Evolutionary conservation across 2,888 invertebrate genomes (phyloP), one percentile per base, ranked within the genome.

Genomic region (Harpalus rubripes): DNA sequence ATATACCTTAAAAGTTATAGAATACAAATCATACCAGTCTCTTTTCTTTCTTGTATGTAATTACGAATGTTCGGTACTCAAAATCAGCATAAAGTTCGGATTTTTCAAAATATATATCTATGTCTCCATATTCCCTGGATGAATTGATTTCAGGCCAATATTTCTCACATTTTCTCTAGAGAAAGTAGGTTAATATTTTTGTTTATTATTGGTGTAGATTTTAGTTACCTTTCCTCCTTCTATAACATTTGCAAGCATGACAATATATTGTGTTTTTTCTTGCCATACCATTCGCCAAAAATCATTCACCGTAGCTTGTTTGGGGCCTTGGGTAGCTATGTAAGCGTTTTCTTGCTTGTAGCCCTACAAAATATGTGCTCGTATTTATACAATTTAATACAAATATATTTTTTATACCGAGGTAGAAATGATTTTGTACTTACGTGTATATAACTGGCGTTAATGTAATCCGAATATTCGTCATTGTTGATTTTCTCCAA

Each of bases 91-190:
- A 90, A 0, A 91, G 88, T 18, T 89, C 88, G 56, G 89, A 88
- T 8, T 88, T 89, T 0, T 88, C 81, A 58, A 89, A 90, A 22
- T 89, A 85, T 0, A 92, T 90, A 0, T 88, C 86, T 6, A 92
- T 88, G 0, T 89, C 87, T 2, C 90, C 90, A 81, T 90, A 91
- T 6, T 88, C 88, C 22, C 88, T 87, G 81, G 90, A 89, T 86
- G 91, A 90, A 16, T 91, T 91, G 16, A 91, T 89, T 18, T 92
- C 91, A 0, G 92, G 92, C 93, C 93, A 93, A 86, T 93, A 93
- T 87, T 92, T 90, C 80, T 92, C 92, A 82, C 92, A 92, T 87
- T 92, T 92, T 88, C 89, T 91, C 92, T 92, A 85, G 80, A 88
- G 88, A 81, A 18, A 22, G 10, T 15, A 59, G 58, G 52, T 16